These are phyloP conservation scores for Pantherophis guttatus DNA, from an alignment of 2,113 vertebrate species.

Conservation along the genomic window DNA sequence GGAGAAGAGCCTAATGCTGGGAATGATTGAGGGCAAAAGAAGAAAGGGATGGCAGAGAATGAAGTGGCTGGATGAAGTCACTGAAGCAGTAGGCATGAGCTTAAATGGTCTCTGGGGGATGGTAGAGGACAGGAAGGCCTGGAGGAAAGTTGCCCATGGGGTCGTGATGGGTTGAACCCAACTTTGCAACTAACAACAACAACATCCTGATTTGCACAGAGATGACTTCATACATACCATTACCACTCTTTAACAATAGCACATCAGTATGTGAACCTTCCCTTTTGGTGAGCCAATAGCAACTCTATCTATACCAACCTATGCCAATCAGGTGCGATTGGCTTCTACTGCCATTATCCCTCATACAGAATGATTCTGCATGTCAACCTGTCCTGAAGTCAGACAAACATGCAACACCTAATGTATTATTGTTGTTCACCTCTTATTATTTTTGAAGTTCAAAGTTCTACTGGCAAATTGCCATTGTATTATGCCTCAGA, in stretches of 20 bases:
- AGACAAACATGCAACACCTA: not conserved
- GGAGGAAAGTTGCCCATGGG: too few relatives aligned
- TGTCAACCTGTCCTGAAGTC: not conserved
- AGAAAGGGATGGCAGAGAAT: too few relatives aligned
- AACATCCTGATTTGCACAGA: not conserved
- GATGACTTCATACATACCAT: not conserved
- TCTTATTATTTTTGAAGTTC: not conserved
- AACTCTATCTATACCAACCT: not conserved
- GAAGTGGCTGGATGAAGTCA: too few relatives aligned
- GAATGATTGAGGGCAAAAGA: too few relatives aligned
- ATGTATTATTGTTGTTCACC: not conserved
- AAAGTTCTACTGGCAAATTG: not conserved
- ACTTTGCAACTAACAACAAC: too few relatives aligned
- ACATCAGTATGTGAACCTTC: not conserved
- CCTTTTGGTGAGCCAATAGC: not conserved
- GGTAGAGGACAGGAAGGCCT: too few relatives aligned
- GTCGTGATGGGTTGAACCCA: too few relatives aligned
- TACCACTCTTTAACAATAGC: not conserved
- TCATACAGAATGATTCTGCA: not conserved
- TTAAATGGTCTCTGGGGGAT: too few relatives aligned
- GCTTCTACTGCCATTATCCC: not conserved
- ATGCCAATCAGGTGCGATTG: not conserved
- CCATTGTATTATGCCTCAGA: not conserved
- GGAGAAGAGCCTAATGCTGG: too few relatives aligned
- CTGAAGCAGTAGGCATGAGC: too few relatives aligned